Conservation (phyloP, 2,113 vertebrate genomes). For the Corythornis madagascariensis region DNA sequence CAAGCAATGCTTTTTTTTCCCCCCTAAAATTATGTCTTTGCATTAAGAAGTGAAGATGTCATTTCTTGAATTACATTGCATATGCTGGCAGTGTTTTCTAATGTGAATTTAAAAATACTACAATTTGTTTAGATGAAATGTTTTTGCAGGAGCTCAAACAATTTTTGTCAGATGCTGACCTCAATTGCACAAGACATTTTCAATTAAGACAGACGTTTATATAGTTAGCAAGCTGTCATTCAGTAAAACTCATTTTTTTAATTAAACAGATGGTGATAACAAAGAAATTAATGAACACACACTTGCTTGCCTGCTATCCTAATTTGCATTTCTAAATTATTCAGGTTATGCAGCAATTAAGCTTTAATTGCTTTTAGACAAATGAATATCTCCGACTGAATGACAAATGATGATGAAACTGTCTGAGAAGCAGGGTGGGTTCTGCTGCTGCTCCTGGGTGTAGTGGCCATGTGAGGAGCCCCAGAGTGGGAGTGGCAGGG, state of each 20-base stretch:
- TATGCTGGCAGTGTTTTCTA: conserved; percentile 47
- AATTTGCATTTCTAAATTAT: conserved; percentile 81
- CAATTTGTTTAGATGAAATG: conserved; percentile 62
- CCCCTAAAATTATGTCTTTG: not conserved
- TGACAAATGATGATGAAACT: conserved; percentile 67
- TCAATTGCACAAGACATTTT: conserved; percentile 71
- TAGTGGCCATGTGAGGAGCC: conserved; percentile 21
- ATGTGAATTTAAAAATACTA: conserved; percentile 61
- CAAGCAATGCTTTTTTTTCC: not conserved
- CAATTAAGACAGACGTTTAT: conserved; percentile 71
- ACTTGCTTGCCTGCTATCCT: conserved; percentile 73
- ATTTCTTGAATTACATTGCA: conserved; percentile 2
- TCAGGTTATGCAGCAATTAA: conserved; percentile 78
- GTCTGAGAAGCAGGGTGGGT: conserved; percentile 17
- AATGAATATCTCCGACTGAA: conserved; percentile 77
- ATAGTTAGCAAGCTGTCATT: conserved; percentile 76
- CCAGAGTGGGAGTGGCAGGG: not conserved
- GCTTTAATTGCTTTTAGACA: conserved; percentile 79
- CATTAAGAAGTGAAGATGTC: conserved; percentile 7
- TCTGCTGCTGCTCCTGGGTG: not conserved
- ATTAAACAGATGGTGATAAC: conserved; percentile 81
- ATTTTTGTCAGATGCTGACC: conserved; percentile 71
- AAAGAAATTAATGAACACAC: conserved; percentile 79
- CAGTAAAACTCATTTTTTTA: conserved; percentile 77
- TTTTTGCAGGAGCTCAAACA: conserved; percentile 59